Percentiles rank a stretch among this genome's conserved stretches.
Evolutionary conservation across 2,113 vertebrate species (phyloP).

Genomic region (Coturnix japonica): DNA sequence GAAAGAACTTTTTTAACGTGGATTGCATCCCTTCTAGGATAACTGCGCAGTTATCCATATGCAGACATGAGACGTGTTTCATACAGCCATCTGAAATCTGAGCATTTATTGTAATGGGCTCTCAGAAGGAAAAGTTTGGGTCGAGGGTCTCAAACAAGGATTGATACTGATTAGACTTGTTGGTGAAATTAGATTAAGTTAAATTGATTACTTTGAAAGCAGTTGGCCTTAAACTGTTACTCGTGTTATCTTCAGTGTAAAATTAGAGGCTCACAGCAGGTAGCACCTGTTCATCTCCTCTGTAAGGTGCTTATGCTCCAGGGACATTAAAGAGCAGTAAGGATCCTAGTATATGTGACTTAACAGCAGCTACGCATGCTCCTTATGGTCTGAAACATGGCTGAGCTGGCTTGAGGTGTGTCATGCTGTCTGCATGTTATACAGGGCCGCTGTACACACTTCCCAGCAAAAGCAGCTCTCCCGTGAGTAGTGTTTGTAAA

Average conservation of each 20-base stretch:
- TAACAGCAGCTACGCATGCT: neutral
- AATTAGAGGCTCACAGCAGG: neutral
- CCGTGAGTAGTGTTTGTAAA: neutral
- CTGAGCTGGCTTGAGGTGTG: neutral
- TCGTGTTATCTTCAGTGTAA: neutral
- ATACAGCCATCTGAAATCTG: neutral
- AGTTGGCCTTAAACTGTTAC: neutral
- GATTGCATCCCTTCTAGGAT: neutral
- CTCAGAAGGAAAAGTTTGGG: neutral
- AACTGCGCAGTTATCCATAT: neutral
- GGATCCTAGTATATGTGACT: neutral
- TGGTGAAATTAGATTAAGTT: neutral
- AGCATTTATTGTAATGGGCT: neutral
- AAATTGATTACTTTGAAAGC: neutral
- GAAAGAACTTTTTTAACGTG: neutral
- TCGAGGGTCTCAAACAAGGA: neutral
- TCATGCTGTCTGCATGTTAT: neutral
- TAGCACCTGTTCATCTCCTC: neutral
- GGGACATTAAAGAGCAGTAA: neutral
- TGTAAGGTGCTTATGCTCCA: neutral
- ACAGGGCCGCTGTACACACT: neutral
- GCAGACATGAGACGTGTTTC: neutral
- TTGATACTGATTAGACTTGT: neutral
- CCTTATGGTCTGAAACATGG: neutral
- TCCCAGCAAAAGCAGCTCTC: neutral